Evolutionary conservation across 2,797 vertebrate species (phyloP).

Genomic region (Euthynnus affinis): DNA sequence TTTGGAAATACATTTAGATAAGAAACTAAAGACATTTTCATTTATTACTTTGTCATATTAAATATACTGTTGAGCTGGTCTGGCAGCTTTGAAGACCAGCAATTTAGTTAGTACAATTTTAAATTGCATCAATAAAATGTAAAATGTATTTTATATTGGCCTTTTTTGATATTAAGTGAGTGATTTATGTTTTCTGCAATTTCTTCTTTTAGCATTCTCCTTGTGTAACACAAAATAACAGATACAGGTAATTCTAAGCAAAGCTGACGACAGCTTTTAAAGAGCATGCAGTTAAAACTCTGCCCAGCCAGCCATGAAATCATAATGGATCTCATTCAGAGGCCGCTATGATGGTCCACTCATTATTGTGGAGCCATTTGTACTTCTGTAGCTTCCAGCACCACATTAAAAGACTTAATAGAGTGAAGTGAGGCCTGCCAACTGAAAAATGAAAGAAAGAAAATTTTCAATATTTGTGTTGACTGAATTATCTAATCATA

Average conservation of each 20-base stretch:
- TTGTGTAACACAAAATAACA: constrained; percentile 37
- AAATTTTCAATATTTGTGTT: constrained; percentile 18
- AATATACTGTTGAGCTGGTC: constrained; percentile 1
- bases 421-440: constrained; percentile 60
- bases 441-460: constrained; percentile 37
- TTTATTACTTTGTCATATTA: not conserved
- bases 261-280: constrained; percentile 73
- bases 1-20: not conserved
- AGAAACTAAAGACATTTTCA: constrained; percentile 3
- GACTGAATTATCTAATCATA: constrained; percentile 40
- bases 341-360: constrained; percentile 54
- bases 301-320: constrained; percentile 81
- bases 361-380: constrained; percentile 69
- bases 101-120: constrained; percentile 1
- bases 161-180: not conserved
- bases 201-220: constrained; percentile 52
- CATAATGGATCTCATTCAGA: constrained; percentile 81
- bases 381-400: constrained; percentile 60
- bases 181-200: constrained; percentile 40
- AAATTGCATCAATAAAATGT: constrained; percentile 6
- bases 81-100: not conserved
- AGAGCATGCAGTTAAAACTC: constrained; percentile 62
- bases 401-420: constrained; percentile 64
- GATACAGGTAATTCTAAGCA: constrained; percentile 72
- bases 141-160: not conserved